Evolutionary conservation across 2,888 invertebrate genomes (phyloP).

Genomic region (Plagodis pulveraria): DNA sequence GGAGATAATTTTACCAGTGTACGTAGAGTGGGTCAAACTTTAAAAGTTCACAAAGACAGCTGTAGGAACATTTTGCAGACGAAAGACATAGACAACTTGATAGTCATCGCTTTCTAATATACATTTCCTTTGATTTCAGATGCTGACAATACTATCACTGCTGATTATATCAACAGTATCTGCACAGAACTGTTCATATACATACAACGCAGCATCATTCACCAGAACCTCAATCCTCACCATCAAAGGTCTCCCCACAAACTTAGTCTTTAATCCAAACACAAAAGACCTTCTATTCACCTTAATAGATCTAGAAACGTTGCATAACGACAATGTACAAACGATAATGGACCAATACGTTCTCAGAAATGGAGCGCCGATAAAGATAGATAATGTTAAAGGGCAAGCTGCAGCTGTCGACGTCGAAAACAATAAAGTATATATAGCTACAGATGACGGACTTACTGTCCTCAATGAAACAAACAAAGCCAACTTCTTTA

Average conservation of each 20-base stretch:
- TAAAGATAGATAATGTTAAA: conserved; percentile 66
- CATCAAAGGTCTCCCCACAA: conserved; percentile 75
- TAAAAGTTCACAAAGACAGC: too few species aligned
- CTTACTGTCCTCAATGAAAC: conserved; percentile 61
- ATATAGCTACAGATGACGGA: conserved; percentile 71
- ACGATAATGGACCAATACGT: conserved; percentile 79
- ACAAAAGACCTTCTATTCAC: conserved; percentile 70
- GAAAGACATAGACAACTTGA: too few species aligned
- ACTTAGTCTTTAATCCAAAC: conserved; percentile 61
- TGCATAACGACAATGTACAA: conserved; percentile 72
- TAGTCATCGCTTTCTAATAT: background rate
- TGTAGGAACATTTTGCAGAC: too few species aligned
- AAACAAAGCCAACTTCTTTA: conserved; percentile 60
- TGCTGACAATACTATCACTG: conserved; percentile 60
- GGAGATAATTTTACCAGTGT: too few species aligned
- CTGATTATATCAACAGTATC: conserved; percentile 53
- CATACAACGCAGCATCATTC: conserved; percentile 56
- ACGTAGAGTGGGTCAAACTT: too few species aligned
- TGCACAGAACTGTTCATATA: conserved; percentile 62
- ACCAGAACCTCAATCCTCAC: conserved; percentile 61
- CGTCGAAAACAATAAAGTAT: conserved; percentile 58
- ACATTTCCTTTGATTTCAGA: conserved; percentile 31
- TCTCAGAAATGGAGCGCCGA: conserved; percentile 59
- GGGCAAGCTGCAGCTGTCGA: conserved; percentile 76
- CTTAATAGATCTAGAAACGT: conserved; percentile 68